Percentiles rank a stretch among this genome's conserved stretches.
phyloP scores from a whole-genome alignment of 2,797 vertebrate genomes.

The Stomatorhinus walkeri region DNA sequence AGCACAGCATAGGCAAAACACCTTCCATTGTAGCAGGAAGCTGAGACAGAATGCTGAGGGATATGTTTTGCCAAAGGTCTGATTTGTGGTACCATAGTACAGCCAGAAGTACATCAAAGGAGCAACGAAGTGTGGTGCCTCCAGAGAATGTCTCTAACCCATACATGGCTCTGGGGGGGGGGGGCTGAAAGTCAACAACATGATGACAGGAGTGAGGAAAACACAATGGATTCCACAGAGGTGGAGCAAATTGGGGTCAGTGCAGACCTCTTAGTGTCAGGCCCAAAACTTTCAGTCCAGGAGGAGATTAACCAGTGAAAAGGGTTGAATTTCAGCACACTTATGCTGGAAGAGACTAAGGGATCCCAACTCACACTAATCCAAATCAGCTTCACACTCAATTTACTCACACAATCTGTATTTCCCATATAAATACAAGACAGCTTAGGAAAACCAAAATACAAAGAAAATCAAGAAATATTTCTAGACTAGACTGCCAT shows the following conservation, averaged over 20 bases:
- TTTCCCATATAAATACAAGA: background rate
- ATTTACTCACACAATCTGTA: background rate
- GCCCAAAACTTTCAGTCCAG: background rate
- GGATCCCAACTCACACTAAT: background rate
- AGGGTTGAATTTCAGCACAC: background rate
- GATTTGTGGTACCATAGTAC: slow-evolving; percentile 57
- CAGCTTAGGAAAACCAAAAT: background rate
- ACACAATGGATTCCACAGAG: slow-evolving; percentile 35
- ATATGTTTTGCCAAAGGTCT: slow-evolving; percentile 37
- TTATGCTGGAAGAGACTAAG: background rate
- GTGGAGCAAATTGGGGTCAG: background rate
- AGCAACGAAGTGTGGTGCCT: background rate
- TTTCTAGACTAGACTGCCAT: background rate
- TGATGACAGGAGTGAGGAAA: slow-evolving; percentile 55
- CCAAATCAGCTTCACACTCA: background rate
- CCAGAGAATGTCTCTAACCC: slow-evolving; percentile 61
- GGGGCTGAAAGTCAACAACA: slow-evolving; percentile 50
- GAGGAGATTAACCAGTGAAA: background rate
- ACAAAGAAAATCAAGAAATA: background rate
- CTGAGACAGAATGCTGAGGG: background rate
- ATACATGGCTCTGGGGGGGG: slow-evolving; percentile 61
- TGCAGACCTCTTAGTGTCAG: background rate
- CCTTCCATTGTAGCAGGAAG: background rate
- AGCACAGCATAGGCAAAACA: background rate
- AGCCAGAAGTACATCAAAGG: slow-evolving; percentile 59